Evolutionary conservation across 1,140 invertebrate species (phyloP), one percentile per base, ranked within the genome.

Genomic region (Hestina assimilis): DNA sequence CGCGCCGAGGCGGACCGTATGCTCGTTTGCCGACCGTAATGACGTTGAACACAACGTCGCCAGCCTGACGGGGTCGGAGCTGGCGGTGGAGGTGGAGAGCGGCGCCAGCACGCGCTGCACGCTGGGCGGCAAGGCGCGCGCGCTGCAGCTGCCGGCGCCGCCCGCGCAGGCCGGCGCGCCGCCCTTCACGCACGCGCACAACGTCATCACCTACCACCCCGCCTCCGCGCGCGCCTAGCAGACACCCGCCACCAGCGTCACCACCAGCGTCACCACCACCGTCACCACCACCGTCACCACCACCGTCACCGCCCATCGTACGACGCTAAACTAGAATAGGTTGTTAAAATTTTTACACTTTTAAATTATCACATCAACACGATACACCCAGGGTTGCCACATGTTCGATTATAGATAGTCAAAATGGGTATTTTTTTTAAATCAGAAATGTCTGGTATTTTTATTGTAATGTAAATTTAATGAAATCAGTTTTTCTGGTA

Each of bases 151-250:
- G 50, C 84, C 81, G 33, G 54, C 76, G 35, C 28, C 52, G 15
- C 55, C 41, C 71, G 8, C 51, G 55, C 5, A 57, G 53, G 9
- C 28, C 65, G 4, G 54, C n/a, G 40, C 69, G n/a, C 73, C 73
- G 24, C 75, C 83, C 46, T 89, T 89, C 78, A 84, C 87, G 59
- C 85, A 87, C 63, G 83, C 84, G 23, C 85, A 87, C 75, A 88
- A 89, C 74, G 85, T 84, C 56, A 89, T 89, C 66, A 87, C 83
- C 0, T 88, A 89, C 75, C 84, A 89, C 50, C 87, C 87, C 4
- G 77, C 83, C 8, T 77, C 83, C n/a, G 82, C 83, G 14, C 42
- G 75, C 3, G 85, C 83, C 11, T 88, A 73, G 47, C 21, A 4
- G 1, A 3, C 8, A 11, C 31, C 3, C 31, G 5, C 1, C 3